phyloP scores from a whole-genome alignment of 92 coral and sea anemone genomes.

The Umimayanthus chanpuru region DNA sequence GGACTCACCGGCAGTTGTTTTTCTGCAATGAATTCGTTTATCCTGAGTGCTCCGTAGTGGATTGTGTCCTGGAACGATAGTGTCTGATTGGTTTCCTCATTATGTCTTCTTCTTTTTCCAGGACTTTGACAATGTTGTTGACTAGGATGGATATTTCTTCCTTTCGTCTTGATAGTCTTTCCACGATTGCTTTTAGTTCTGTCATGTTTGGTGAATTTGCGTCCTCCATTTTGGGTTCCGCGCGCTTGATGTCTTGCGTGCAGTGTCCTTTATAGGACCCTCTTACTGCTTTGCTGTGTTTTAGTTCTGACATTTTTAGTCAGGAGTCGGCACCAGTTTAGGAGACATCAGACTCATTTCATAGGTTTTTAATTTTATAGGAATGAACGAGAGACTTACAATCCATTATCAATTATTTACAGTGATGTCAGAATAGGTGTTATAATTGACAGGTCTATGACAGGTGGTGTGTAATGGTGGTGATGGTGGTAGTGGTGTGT shows the following conservation, averaged over 20 bases:
- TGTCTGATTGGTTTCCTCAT: slow-evolving; percentile 48
- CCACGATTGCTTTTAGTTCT: slow-evolving; percentile 47
- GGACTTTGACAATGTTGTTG: slow-evolving; percentile 25
- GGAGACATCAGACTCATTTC: not conserved
- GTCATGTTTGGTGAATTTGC: slow-evolving; percentile 6
- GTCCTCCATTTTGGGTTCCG: slow-evolving; percentile 43
- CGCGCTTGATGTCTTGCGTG: slow-evolving; percentile 46
- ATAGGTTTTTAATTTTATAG: not conserved
- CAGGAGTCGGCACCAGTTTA: slow-evolving; percentile 27
- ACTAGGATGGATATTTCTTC: slow-evolving; percentile 47
- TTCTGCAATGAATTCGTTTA: slow-evolving; percentile 30
- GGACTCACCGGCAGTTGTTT: slow-evolving; percentile 48
- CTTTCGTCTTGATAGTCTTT: slow-evolving; percentile 43
- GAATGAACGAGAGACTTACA: slow-evolving; percentile 18
- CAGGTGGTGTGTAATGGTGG: too few relatives aligned
- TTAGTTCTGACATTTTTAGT: slow-evolving; percentile 36
- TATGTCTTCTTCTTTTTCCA: slow-evolving; percentile 41
- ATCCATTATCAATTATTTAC: slow-evolving; percentile 28
- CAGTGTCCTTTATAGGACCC: slow-evolving; percentile 49
- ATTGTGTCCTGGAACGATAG: slow-evolving; percentile 52
- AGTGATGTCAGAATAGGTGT: slow-evolving; percentile 8
- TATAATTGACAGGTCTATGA: slow-evolving; percentile 23
- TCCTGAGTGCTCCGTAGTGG: slow-evolving; percentile 28
- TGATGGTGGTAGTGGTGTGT: too few relatives aligned
- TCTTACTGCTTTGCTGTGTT: slow-evolving; percentile 36